phyloP scores from a whole-genome alignment of 92 coral and sea anemone species.

The Zoanthus solanderi region DNA sequence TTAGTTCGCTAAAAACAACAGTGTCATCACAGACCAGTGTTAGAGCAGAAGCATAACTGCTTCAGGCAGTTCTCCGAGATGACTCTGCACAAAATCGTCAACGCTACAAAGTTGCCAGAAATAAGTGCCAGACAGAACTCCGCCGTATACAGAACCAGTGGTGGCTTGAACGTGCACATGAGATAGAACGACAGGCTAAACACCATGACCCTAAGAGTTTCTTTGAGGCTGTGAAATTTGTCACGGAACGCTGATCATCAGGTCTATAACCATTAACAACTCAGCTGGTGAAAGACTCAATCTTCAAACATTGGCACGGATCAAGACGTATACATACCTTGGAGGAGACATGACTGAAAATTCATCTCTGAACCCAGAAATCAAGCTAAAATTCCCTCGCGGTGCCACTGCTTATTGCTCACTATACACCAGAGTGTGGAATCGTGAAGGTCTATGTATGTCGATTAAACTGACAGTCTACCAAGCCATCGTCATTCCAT shows the following conservation, averaged over 20 bases:
- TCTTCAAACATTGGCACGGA: not conserved
- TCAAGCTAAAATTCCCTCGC: not conserved
- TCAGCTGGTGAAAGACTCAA: not conserved
- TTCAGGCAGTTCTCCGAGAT: not conserved
- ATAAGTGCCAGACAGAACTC: not conserved
- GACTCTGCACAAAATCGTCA: not conserved
- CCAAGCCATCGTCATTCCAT: too few relatives aligned
- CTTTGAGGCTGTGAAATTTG: not conserved
- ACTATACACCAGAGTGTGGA: not conserved
- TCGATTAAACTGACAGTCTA: too few relatives aligned
- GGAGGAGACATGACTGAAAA: constrained; percentile 22
- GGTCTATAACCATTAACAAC: not conserved
- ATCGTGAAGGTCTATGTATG: not conserved
- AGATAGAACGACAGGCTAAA: not conserved
- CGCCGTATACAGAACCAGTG: not conserved
- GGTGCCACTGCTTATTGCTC: not conserved
- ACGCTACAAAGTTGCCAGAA: too few relatives aligned
- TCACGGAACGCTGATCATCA: not conserved
- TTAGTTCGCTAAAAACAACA: not conserved
- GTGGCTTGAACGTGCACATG: not conserved
- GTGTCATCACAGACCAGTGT: not conserved
- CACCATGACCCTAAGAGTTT: not conserved
- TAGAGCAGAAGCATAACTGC: not conserved
- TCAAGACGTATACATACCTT: constrained; percentile 28
- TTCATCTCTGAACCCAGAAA: not conserved